Evolutionary conservation across 2,797 vertebrate species (phyloP).

Genomic region (Brachyalestes nurse): DNA sequence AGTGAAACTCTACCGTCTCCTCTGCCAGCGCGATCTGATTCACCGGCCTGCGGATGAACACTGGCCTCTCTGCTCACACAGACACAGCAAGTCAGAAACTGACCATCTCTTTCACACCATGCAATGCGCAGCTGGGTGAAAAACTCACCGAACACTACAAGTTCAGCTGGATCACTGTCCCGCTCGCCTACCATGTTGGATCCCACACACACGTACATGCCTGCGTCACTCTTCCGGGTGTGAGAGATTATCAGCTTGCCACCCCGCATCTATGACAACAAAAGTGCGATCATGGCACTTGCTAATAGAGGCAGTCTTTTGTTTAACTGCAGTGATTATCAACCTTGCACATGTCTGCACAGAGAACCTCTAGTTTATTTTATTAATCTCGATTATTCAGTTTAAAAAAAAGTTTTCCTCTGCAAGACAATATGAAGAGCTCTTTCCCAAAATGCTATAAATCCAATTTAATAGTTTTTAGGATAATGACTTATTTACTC

Average conservation of each 20-base stretch:
- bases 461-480: too few relatives aligned
- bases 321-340: background rate
- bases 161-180: slow-evolving; percentile 95
- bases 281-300: slow-evolving; percentile 15
- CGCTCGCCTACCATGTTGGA: slow-evolving; percentile 97
- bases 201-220: slow-evolving; percentile 96
- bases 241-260: slow-evolving; percentile 97
- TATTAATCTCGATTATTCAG: too few relatives aligned
- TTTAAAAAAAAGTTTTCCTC: too few relatives aligned
- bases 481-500: too few relatives aligned
- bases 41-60: slow-evolving; percentile 84
- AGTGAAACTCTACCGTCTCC: slow-evolving; percentile 86
- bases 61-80: slow-evolving; percentile 84
- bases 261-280: slow-evolving; percentile 85
- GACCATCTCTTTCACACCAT: slow-evolving; percentile 10
- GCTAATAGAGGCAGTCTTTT: slow-evolving; percentile 5
- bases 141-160: slow-evolving; percentile 93
- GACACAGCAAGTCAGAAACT: slow-evolving; percentile 13
- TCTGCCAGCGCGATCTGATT: slow-evolving; percentile 91
- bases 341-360: too few relatives aligned
- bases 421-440: too few relatives aligned
- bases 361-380: too few relatives aligned
- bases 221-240: slow-evolving; percentile 92
- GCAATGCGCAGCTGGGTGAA: background rate
- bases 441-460: too few relatives aligned